Conservation (phyloP, 2,797 vertebrate genomes). For the Silurus aristotelis region DNA sequence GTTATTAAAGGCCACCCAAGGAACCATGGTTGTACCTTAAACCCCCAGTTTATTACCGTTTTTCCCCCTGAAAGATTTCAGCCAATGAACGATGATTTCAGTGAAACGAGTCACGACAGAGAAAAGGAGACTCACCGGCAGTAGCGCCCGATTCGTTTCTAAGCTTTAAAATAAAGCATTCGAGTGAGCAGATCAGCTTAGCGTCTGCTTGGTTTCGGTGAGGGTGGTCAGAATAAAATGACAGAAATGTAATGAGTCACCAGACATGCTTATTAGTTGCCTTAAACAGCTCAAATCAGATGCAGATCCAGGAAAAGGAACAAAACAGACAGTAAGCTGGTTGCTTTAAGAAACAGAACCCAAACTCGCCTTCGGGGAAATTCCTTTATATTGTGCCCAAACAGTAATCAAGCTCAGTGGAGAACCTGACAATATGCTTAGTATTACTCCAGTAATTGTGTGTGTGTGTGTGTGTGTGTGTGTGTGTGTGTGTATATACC, state of each 20-base stretch:
- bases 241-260: conserved; percentile 41
- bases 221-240: conserved; percentile 34
- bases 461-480: background rate
- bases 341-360: conserved; percentile 32
- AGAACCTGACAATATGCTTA: conserved; percentile 12
- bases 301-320: conserved; percentile 11
- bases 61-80: background rate
- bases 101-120: background rate
- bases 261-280: conserved; percentile 37
- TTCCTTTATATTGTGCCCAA: conserved; percentile 33
- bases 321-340: conserved; percentile 21
- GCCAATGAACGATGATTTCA: conserved; percentile 6
- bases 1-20: background rate
- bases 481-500: background rate
- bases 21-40: background rate
- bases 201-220: conserved; percentile 1
- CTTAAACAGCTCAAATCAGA: conserved; percentile 34
- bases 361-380: conserved; percentile 37
- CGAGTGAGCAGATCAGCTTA: background rate
- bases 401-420: conserved; percentile 47
- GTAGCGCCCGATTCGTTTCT: background rate
- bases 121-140: background rate
- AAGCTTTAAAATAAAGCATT: background rate
- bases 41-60: background rate
- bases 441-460: background rate